Conservation (phyloP, 2,888 invertebrate species). For the Ischnus inquisitorius region DNA sequence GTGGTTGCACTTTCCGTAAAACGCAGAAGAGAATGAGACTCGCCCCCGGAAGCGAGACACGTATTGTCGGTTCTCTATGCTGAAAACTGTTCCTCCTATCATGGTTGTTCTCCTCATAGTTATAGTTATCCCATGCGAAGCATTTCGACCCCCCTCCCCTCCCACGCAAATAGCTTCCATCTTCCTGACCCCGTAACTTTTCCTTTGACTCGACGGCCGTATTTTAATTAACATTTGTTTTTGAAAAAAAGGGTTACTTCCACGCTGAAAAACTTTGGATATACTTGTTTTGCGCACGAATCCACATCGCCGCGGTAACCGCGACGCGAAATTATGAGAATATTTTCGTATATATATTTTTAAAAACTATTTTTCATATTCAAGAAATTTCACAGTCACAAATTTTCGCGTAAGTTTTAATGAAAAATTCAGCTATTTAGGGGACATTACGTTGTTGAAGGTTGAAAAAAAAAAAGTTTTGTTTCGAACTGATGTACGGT, state of each 20-base stretch:
- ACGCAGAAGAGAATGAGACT: background rate
- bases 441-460: too few species aligned
- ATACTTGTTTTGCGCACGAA: background rate
- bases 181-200: conserved; percentile 21
- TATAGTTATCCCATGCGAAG: conserved; percentile 10
- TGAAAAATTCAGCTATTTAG: background rate
- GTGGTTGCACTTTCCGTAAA: conserved; percentile 23
- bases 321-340: background rate
- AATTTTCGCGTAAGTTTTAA: background rate
- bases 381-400: background rate
- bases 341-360: background rate
- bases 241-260: conserved; percentile 17
- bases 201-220: conserved; percentile 30
- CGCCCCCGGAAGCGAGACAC: conserved; percentile 7
- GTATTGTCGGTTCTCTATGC: conserved; percentile 25
- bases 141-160: conserved; percentile 10
- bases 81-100: conserved; percentile 55
- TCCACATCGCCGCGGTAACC: background rate
- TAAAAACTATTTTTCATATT: background rate
- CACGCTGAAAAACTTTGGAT: background rate
- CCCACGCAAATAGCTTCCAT: conserved; percentile 27
- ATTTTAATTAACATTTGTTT: conserved; percentile 59
- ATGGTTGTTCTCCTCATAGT: conserved; percentile 31
- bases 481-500: too few species aligned
- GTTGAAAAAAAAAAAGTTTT: too few species aligned